These are phyloP conservation scores for Alfaro cultratus DNA, from an alignment of 2,797 vertebrate species.

Conservation along the genomic window DNA sequence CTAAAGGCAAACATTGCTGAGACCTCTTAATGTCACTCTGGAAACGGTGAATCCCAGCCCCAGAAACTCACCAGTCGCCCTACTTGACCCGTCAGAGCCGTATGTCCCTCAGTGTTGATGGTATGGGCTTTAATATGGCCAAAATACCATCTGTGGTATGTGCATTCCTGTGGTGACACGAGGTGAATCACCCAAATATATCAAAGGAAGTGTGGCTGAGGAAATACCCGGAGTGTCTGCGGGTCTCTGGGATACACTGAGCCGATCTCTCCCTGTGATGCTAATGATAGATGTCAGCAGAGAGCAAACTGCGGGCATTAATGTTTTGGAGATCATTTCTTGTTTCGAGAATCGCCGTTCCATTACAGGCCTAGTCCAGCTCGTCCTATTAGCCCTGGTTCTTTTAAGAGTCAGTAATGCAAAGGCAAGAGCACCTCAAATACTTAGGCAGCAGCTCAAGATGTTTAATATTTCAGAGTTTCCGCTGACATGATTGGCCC, in stretches of 20 bases:
- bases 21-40: slow-evolving; percentile 76
- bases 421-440: slow-evolving; percentile 65
- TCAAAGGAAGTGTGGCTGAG: slow-evolving; percentile 47
- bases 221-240: slow-evolving; percentile 50
- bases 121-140: slow-evolving; percentile 69
- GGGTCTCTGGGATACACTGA: slow-evolving; percentile 40
- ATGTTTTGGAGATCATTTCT: slow-evolving; percentile 36
- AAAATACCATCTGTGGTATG: slow-evolving; percentile 61
- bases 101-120: slow-evolving; percentile 59
- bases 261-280: slow-evolving; percentile 43
- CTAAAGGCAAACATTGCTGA: slow-evolving; percentile 77
- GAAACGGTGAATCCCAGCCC: slow-evolving; percentile 70
- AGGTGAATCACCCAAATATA: slow-evolving; percentile 43
- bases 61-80: slow-evolving; percentile 64
- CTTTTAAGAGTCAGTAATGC: slow-evolving; percentile 65
- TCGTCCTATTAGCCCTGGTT: slow-evolving; percentile 39
- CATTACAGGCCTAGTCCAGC: slow-evolving; percentile 51
- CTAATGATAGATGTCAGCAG: slow-evolving; percentile 49
- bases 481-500: slow-evolving; percentile 68
- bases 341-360: slow-evolving; percentile 63
- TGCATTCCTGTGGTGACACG: slow-evolving; percentile 63
- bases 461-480: slow-evolving; percentile 81
- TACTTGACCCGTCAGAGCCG: slow-evolving; percentile 66
- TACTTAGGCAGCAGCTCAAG: slow-evolving; percentile 57
- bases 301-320: slow-evolving; percentile 37